These are phyloP conservation scores for Odocoileus virginianus DNA, from an alignment of 2,113 vertebrate genomes.

Conservation along the genomic window DNA sequence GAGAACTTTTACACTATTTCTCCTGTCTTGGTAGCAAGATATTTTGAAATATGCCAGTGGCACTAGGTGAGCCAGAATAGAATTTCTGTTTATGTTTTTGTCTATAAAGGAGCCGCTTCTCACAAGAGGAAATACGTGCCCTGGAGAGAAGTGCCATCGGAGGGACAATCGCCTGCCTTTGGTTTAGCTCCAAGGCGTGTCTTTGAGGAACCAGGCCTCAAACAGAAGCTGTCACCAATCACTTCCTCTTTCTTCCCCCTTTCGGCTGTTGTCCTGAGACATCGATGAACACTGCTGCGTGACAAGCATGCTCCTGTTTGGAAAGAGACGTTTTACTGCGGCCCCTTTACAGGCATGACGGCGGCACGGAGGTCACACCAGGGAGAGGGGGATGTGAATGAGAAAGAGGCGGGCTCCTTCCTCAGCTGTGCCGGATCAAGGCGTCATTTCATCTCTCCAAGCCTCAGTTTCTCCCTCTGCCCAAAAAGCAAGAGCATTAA, in stretches of 20 bases:
- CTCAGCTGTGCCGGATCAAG: no score
- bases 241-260: neutral
- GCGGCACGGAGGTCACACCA: rapidly evolving
- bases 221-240: neutral
- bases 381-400: rapidly evolving
- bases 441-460: neutral
- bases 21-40: constrained; percentile 36
- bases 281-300: rapidly evolving
- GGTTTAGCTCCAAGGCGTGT: neutral
- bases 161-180: neutral
- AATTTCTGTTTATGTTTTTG: constrained; percentile 62
- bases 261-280: rapidly evolving
- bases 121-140: neutral
- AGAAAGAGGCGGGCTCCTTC: neutral
- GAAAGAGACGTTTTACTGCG: neutral
- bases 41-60: constrained; percentile 69
- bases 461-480: neutral
- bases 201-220: neutral
- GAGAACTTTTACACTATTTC: constrained; percentile 36
- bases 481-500: neutral
- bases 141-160: neutral
- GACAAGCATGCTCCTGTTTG: neutral
- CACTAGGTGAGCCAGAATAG: constrained; percentile 64
- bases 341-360: neutral
- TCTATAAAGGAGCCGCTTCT: constrained; percentile 59